A percentile compares a stretch with the other conserved stretches of the same genome.
phyloP scores from a whole-genome alignment of 2,888 invertebrate genomes.

The Andrena marginata region DNA sequence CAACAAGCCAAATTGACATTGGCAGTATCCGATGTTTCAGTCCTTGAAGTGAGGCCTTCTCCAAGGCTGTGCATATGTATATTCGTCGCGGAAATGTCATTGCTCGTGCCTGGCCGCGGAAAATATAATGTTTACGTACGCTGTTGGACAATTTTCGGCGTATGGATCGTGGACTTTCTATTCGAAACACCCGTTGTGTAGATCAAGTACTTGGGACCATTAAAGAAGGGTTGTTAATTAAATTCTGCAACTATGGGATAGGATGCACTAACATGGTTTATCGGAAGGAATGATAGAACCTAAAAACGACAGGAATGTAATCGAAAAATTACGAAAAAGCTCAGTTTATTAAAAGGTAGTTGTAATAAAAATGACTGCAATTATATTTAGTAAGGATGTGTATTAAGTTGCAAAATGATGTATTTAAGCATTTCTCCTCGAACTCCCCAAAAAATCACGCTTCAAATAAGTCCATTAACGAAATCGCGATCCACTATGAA shows the following conservation, averaged over 20 bases:
- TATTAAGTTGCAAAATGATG: too few species aligned
- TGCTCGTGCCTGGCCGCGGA: slow-evolving; percentile 44
- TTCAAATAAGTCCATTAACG: too few species aligned
- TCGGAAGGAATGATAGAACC: not conserved
- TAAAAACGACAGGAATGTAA: not conserved
- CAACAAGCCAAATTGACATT: slow-evolving; percentile 63
- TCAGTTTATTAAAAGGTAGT: not conserved
- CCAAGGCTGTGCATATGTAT: slow-evolving; percentile 52
- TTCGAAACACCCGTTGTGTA: too few species aligned
- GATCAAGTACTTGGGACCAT: not conserved
- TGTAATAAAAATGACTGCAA: too few species aligned
- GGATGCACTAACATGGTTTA: not conserved
- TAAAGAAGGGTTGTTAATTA: not conserved
- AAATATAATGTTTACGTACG: slow-evolving; percentile 31
- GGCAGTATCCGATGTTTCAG: slow-evolving; percentile 59
- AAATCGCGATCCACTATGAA: too few species aligned
- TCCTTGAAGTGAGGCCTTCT: slow-evolving; percentile 59
- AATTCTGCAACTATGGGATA: not conserved
- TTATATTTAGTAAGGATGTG: too few species aligned
- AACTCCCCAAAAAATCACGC: too few species aligned
- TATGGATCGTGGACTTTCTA: not conserved
- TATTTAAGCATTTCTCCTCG: too few species aligned
- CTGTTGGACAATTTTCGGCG: slow-evolving; percentile 2
- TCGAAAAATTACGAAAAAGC: not conserved
- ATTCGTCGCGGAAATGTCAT: slow-evolving; percentile 64